Base-by-base conservation (phyloP, 2,888 invertebrate genomes). In the Crepidodera aurea region DNA sequence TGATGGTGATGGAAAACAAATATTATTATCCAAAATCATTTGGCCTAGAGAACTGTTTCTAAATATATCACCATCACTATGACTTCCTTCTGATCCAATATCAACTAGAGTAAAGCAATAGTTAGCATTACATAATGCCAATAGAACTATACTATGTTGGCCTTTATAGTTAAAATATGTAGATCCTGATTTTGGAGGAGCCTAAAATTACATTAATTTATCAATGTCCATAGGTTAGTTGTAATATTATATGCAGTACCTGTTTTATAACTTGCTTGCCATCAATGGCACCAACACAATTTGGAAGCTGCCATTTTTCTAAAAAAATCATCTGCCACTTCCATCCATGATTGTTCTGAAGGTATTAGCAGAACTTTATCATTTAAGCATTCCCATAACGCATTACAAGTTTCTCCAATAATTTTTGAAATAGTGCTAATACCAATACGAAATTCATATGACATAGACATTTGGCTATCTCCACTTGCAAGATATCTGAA, bases 101-200 rank as follows among this genome's bases (percentile, higher is more conserved):
- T 76, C 72, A n/a, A 73, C 69, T 32, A 70, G 61, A 32, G 70
- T 67, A 71, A 79, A 78, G 37, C 58, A 62, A 64, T 75, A 76
- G 10, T 73, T 67, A 2, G 69, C 69, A 61, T 75, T 73, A 58
- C 75, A 74, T 40, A 71, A 46, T 34, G 73, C 76, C 51, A 77
- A 64, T 71, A 51, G 75, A 64, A 68, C 75, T 29, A 78, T 69
- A 65, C 75, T 76, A 53, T 62, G 71, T 42, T 46, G 66, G 51
- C 70, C 66, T 71, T 78, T 75, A 65, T 77, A 76, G 66, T 77
- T 78, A 58, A 64, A 74, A 63, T 62, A 76, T 46, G 69, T 56
- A 8, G 73, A 72, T 16, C 76, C 75, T 51, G 68, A 68, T 18
- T 74, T 65, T 16, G 58, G 10, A 10, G 76, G 75, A 12, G 67